Base-by-base conservation (phyloP, 2,797 vertebrate species). In the Sparus aurata region DNA sequence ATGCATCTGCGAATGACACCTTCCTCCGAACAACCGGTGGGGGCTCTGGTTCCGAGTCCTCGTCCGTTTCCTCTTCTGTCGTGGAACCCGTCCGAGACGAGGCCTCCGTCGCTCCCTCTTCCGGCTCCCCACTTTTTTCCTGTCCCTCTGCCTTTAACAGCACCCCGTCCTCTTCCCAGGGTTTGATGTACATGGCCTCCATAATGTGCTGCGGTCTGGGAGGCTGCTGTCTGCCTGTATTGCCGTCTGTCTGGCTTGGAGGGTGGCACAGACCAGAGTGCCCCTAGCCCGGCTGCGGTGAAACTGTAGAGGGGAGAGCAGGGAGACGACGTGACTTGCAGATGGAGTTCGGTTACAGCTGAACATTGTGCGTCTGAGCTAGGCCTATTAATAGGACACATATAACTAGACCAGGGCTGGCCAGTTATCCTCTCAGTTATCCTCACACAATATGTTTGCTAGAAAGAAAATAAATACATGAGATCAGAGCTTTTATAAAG, bases 1-100 rank as follows among this genome's bases (percentile, higher is more conserved):
- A 98, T 0, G 96, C 96, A 81, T 99, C 98, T 1, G 98, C 98
- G 72, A 99, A 99, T 0, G 98, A 99, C 90, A 99, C 98, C 91
- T 97, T 98, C 87, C 98, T 97, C 59, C 93, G 72, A 5, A 91
- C 79, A 20, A 85, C 63, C 0, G 92, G 87, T 0, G 96, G 93
- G 10, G 85, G 73, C 47, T 97, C 96, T 25, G 94, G 59, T 61
- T 97, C 97, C 0, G 91, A 92, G 65, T 98, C 97, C 58, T 97
- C 96, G 0, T 94, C 93, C 0, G 87, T 88, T 55, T 92, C 93
- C 62, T 96, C 96, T 4, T 95, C 95, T 45, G 95, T 95, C 79
- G 55, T 67, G 82, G 89, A 95, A 69, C 93, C 85, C 69, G 85
- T 85, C n/a, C 91, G 89, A 23, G 95, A 94, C 45, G 91, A 96